phyloP scores from a whole-genome alignment of 2,113 vertebrate genomes.

The Tragulus kanchil region DNA sequence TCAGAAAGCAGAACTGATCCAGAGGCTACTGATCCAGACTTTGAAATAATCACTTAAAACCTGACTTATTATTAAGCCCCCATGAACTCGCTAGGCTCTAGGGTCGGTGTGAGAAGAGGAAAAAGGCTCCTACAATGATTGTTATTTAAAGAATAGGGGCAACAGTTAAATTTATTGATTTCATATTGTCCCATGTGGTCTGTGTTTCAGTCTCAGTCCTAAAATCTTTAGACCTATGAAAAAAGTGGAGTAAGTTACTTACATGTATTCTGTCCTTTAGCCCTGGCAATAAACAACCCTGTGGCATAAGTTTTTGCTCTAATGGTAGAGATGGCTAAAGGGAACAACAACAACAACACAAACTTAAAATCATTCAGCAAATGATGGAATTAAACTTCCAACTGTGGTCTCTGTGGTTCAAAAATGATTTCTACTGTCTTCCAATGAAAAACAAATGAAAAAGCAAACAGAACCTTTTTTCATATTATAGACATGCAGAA shows the following conservation, averaged over 20 bases:
- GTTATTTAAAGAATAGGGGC: background rate
- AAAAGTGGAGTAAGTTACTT: background rate
- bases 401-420: background rate
- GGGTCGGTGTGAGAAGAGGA: background rate
- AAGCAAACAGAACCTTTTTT: background rate
- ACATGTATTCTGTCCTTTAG: background rate
- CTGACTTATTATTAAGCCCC: background rate
- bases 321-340: background rate
- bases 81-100: background rate
- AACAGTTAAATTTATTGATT: background rate
- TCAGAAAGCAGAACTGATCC: background rate
- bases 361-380: background rate
- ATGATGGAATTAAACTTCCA: background rate
- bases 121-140: background rate
- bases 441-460: background rate
- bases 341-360: background rate
- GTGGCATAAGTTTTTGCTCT: background rate
- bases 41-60: conserved; percentile 36
- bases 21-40: background rate
- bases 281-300: background rate
- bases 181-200: background rate
- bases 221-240: background rate
- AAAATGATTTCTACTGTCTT: conserved; percentile 7
- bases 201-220: background rate
- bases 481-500: background rate